These are phyloP conservation scores for Lophotis ruficrista DNA, from an alignment of 2,113 vertebrate genomes.

Conservation along the genomic window DNA sequence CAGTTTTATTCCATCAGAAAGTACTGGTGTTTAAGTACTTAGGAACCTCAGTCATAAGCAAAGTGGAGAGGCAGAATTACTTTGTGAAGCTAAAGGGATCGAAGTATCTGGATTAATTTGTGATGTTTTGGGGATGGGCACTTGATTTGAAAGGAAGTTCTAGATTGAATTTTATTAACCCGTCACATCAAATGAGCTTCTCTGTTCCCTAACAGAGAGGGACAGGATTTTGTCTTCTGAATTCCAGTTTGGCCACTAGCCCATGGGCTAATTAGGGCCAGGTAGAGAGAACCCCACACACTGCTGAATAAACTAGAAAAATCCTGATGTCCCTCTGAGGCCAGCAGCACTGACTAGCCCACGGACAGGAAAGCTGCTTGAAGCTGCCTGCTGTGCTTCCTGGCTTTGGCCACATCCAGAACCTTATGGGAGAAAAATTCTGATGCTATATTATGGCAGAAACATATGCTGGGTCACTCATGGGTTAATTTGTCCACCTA, in stretches of 20 bases:
- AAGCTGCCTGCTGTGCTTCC: neutral
- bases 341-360: neutral
- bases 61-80: neutral
- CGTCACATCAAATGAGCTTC: neutral
- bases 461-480: neutral
- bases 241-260: neutral
- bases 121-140: neutral
- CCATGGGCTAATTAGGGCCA: neutral
- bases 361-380: neutral
- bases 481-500: neutral
- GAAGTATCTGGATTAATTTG: neutral
- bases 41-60: neutral
- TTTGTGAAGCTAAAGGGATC: neutral
- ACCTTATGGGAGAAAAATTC: neutral
- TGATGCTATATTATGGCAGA: neutral
- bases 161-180: neutral
- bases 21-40: neutral
- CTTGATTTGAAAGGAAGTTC: neutral
- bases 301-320: slow-evolving; percentile 7
- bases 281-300: neutral
- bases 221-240: neutral
- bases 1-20: neutral
- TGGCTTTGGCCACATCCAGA: neutral
- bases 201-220: neutral
- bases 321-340: neutral